A percentile compares a stretch with the other conserved stretches of the same genome.
These are phyloP conservation scores for Aphelocoma californica DNA, from an alignment of 2,797 vertebrate species.

Conservation along the genomic window DNA sequence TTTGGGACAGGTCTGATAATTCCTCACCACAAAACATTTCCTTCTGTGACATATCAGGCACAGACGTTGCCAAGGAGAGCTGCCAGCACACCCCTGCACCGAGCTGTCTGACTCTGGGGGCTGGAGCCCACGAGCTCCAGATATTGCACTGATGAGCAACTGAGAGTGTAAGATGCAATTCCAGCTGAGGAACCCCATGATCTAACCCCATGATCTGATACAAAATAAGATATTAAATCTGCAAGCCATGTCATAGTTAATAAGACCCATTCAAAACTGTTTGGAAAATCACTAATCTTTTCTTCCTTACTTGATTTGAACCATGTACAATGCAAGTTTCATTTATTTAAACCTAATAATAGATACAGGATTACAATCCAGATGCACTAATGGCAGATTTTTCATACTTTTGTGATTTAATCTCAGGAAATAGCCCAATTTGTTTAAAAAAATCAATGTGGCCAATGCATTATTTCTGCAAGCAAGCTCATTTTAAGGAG, in stretches of 20 bases:
- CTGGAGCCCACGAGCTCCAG: background rate
- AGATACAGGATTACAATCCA: background rate
- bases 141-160: background rate
- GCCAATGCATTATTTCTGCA: background rate
- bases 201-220: background rate
- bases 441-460: background rate
- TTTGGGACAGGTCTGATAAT: background rate
- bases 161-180: accelerated
- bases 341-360: background rate
- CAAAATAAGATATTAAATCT: background rate
- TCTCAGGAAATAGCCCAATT: background rate
- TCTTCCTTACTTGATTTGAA: background rate
- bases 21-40: background rate
- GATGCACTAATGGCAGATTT: background rate
- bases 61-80: background rate
- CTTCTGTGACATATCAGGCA: background rate
- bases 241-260: background rate
- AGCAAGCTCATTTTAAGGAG: background rate
- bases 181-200: background rate
- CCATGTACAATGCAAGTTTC: background rate
- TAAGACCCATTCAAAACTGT: background rate
- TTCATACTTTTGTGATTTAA: background rate
- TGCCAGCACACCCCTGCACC: background rate
- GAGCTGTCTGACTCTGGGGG: background rate
- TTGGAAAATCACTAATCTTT: background rate